phyloP scores from a whole-genome alignment of 2,113 vertebrate species.

The Toxostoma redivivum region DNA sequence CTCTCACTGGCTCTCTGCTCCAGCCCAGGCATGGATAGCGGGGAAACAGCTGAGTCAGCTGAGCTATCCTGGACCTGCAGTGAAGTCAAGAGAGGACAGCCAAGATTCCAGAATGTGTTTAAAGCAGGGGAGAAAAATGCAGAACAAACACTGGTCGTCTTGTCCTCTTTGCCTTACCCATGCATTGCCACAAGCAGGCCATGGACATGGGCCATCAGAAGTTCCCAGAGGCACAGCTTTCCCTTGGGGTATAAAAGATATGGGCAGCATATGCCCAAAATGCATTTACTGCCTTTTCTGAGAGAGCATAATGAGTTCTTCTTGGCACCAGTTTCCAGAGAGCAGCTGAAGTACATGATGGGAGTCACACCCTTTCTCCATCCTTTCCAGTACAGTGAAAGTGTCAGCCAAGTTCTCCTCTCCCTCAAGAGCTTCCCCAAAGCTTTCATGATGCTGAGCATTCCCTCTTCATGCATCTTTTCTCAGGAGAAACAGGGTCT shows the following conservation, averaged over 20 bases:
- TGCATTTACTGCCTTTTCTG: not conserved
- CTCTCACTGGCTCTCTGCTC: fast-evolving
- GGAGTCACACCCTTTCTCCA: not conserved
- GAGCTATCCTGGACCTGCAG: not conserved
- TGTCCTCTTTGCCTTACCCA: not conserved
- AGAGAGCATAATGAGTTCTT: not conserved
- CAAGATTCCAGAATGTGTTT: not conserved
- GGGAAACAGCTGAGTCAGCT: not conserved
- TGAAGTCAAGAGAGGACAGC: not conserved
- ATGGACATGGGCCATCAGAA: no score
- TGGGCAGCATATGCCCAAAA: not conserved
- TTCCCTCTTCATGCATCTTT: not conserved
- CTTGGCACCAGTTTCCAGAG: not conserved
- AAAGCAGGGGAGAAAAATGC: not conserved
- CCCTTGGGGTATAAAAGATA: not conserved
- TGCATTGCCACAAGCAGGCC: fast-evolving
- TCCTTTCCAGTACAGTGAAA: not conserved
- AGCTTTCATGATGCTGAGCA: not conserved
- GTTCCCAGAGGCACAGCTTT: not conserved
- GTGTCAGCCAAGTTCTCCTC: not conserved
- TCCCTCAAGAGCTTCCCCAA: not conserved
- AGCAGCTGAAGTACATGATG: not conserved
- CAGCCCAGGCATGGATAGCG: fast-evolving
- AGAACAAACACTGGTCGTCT: not conserved
- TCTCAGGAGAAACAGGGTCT: not conserved